These are phyloP conservation scores for Troglohyphantes excavatus DNA, from an alignment of 2,888 invertebrate species.

Conservation along the genomic window DNA sequence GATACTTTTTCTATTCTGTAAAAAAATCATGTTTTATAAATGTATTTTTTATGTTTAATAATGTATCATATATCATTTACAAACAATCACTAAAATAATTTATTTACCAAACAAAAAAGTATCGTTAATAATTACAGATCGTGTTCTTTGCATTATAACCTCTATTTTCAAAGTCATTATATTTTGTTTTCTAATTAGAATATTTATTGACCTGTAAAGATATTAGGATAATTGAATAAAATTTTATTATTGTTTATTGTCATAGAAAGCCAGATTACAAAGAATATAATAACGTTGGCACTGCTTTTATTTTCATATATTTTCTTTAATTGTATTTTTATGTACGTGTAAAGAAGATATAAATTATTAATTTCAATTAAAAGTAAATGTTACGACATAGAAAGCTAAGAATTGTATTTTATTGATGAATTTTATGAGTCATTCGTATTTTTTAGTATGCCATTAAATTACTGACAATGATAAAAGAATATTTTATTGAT, in stretches of 20 bases:
- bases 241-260: background rate
- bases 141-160: background rate
- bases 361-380: background rate
- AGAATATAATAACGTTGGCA: background rate
- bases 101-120: too few species aligned
- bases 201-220: background rate
- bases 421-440: background rate
- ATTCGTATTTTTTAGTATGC: background rate
- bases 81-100: too few species aligned
- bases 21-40: too few species aligned
- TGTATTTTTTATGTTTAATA: too few species aligned
- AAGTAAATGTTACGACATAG: background rate
- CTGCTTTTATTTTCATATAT: background rate
- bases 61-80: too few species aligned
- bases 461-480: too few species aligned
- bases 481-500: too few species aligned
- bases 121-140: too few species aligned
- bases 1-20: too few species aligned
- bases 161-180: background rate
- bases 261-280: background rate
- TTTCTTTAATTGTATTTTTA: background rate
- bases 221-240: background rate
- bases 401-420: background rate
- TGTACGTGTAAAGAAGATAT: background rate
- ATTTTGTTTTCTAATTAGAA: background rate